phyloP scores from a whole-genome alignment of 2,888 invertebrate species.

The Timandra comae region DNA sequence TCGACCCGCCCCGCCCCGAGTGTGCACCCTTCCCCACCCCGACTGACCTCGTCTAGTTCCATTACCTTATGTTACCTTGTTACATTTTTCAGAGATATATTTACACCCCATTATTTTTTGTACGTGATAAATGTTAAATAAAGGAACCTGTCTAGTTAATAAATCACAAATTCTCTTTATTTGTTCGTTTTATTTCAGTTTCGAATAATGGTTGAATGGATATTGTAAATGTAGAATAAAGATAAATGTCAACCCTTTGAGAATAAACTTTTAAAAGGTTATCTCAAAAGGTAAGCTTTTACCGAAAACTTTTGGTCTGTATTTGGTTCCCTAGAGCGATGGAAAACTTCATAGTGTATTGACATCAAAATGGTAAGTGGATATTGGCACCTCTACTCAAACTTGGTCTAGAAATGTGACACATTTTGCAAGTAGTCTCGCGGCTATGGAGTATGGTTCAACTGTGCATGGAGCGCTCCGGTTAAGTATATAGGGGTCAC shows the following conservation, averaged over 20 bases:
- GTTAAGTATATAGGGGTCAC: no score
- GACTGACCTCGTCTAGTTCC: constrained; percentile 67
- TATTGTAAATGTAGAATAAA: background rate
- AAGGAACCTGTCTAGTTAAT: constrained; percentile 66
- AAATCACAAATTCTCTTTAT: constrained; percentile 65
- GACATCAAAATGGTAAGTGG: constrained; percentile 14
- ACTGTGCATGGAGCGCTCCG: no score
- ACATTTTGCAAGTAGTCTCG: no score
- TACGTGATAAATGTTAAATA: constrained; percentile 69
- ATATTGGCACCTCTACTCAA: constrained; percentile 7
- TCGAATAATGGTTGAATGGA: background rate
- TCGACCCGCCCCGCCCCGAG: constrained; percentile 1
- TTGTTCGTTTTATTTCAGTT: constrained; percentile 34
- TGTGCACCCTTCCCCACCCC: constrained; percentile 35
- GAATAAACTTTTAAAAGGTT: constrained; percentile 12
- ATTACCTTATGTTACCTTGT: constrained; percentile 69
- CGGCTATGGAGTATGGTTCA: no score
- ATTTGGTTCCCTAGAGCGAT: constrained; percentile 14
- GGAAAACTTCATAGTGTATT: constrained; percentile 5
- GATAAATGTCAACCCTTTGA: constrained; percentile 1
- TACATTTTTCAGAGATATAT: constrained; percentile 78
- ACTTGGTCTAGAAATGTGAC: no score
- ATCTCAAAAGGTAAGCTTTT: constrained; percentile 8
- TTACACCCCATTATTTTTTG: constrained; percentile 76
- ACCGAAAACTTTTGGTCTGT: constrained; percentile 7